Base-by-base conservation (phyloP, 2,888 invertebrate species). In the Diarsia brunnea region DNA sequence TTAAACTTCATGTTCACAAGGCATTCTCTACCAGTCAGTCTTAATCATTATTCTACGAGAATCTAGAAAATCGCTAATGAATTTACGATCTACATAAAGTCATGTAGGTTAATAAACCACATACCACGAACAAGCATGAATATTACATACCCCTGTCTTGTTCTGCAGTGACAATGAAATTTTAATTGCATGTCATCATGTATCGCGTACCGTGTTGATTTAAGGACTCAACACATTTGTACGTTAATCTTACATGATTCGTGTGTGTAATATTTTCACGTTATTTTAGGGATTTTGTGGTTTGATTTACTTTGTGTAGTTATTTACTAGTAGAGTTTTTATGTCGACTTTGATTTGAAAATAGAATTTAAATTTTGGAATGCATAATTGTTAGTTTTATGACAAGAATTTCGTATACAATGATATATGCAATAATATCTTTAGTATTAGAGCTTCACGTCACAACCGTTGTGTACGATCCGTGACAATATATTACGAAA, bases 141-240 rank as follows among this genome's bases (percentile, higher is more conserved):
- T 68, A 80, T 65, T n/a, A 70, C 81, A 84, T 65, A 47, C 49
- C 55, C 21, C n/a, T 45, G 72, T 73, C 66, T 76, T 79, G 58
- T 78, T 84, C 49, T 71, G 73, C 73, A 55, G 68, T 84, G 79
- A 82, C 74, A 85, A 69, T 82, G 72, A 84, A 77, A 79, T 82
- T 84, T 82, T 84, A 84, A 84, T 82, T 77, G 79, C 74, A 58
- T 63, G 75, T 73, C 85, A 76, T 79, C 85, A 72, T 74, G 80
- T 72, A 76, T 66, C 61, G 51, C 68, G 38, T 63, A 51, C 49
- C 55, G 49, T 38, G 80, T 66, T 65, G 69, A 79, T 74, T 81
- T 81, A 81, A 61, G 49, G 68, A 61, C 67, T 77, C 55, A 16
- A 61, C 77, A 84, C 77, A 81, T 69, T 67, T 43, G 27, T 58